phyloP scores from a whole-genome alignment of 37 sponge, comb jelly and placozoan species.

The Spongilla lacustris region DNA sequence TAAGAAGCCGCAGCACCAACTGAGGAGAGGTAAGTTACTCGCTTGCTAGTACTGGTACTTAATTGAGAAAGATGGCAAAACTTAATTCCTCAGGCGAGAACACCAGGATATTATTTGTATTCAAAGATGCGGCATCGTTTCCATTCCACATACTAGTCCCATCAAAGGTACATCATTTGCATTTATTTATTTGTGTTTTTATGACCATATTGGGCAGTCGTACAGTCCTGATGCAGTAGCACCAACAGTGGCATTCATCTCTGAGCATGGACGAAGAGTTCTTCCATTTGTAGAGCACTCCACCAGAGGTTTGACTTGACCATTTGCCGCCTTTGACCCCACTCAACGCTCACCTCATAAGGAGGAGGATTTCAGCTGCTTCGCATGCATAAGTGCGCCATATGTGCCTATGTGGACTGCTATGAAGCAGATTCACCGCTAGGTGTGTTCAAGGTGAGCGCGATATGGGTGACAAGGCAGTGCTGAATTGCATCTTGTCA shows the following conservation, averaged over 20 bases:
- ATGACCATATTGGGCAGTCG: neutral
- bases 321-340: too few species aligned
- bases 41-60: neutral
- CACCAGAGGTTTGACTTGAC: conserved; percentile 9
- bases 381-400: neutral
- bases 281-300: conserved; percentile 9
- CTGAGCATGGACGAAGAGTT: conserved; percentile 33
- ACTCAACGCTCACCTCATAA: neutral
- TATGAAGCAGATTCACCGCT: conserved; percentile 9
- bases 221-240: neutral
- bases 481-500: neutral
- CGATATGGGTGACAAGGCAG: neutral
- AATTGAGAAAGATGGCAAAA: neutral
- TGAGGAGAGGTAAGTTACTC: neutral
- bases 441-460: conserved; percentile 46
- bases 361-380: conserved; percentile 15
- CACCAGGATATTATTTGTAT: conserved; percentile 34
- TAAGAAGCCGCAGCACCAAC: neutral
- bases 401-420: conserved; percentile 36
- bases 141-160: conserved; percentile 28
- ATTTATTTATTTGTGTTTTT: neutral
- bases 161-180: neutral
- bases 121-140: neutral
- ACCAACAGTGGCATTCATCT: conserved; percentile 13
- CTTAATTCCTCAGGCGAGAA: conserved; percentile 14